Base-by-base conservation (phyloP, 1,140 invertebrate species). In the Popillia japonica region DNA sequence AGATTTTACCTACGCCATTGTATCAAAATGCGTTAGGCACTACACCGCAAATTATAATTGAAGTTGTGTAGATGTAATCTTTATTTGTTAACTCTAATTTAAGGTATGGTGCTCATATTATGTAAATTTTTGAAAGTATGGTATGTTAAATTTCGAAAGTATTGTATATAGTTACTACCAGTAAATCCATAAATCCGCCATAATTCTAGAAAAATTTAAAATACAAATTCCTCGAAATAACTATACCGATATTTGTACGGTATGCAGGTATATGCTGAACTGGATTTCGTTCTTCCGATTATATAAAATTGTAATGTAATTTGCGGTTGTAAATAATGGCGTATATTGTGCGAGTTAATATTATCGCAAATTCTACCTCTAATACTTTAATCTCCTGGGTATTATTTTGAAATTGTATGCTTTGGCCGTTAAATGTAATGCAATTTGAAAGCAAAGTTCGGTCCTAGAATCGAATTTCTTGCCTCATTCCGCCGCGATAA, bases 111-210 rank as follows among this genome's bases (percentile, higher is more conserved):
- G 1, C 27, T 34, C 27, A 34, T n/a, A 55, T 55, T 55, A 55
- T 55, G 48, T 55, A 55, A 55, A 55, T 55, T 55, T 55, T 55
- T 17, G 48, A 55, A 55, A 55, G 48, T 55, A 34, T 34, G 27
- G 27, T 4, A 34, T 34, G 27, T 34, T 34, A 55, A 55, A 17
- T n/a, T 55, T n/a, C n/a, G 48, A 17, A 17, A 55, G 11, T 55
- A 55, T 6, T 6, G 48, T 55, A 17, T 55, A 4, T 34, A 34
- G 2, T 34, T 34, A 34, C 27, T 55, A 55, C 48, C 48, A 7
- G 7, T 20, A 55, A 55, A 17, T 55, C n/a, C 17, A 2, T 48
- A 48, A 42, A 48, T 14, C 11, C 3, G 11, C 48, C 3, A 4
- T 34, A 34, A 34, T 34, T 34, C 27, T 34, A 34, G 1, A 55